phyloP scores from a whole-genome alignment of 2,113 vertebrate genomes.

The Aplodontia rufa region DNA sequence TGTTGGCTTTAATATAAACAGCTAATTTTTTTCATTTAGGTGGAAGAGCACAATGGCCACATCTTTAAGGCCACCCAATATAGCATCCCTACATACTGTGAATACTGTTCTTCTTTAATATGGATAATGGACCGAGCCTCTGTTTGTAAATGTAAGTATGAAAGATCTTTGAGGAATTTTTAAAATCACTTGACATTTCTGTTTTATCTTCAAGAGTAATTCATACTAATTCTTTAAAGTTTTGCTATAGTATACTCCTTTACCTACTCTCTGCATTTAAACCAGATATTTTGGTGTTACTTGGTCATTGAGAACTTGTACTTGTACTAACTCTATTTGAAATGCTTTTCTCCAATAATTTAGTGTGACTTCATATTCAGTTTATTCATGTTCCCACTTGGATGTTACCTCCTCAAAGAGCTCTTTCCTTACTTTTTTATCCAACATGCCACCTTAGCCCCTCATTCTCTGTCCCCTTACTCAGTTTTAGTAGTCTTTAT shows the following conservation, averaged over 20 bases:
- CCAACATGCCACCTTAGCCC: neutral
- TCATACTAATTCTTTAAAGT: neutral
- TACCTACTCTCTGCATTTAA: neutral
- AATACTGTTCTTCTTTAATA: conserved; percentile 97
- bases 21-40: conserved; percentile 83
- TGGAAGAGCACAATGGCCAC: conserved; percentile 98
- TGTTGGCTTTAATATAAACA: conserved; percentile 46
- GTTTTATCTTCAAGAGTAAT: neutral
- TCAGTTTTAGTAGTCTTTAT: neutral
- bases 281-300: neutral
- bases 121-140: conserved; percentile 99
- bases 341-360: neutral
- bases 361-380: neutral
- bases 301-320: neutral
- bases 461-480: neutral
- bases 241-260: neutral
- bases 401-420: neutral
- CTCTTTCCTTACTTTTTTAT: neutral
- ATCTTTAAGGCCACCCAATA: conserved; percentile 98
- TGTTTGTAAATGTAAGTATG: conserved; percentile 95
- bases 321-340: neutral
- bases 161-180: neutral
- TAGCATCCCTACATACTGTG: conserved; percentile 99
- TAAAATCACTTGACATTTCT: conserved; percentile 5
- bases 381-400: neutral